Conservation (phyloP, 2,113 vertebrate species). For the Channa maculata region DNA sequence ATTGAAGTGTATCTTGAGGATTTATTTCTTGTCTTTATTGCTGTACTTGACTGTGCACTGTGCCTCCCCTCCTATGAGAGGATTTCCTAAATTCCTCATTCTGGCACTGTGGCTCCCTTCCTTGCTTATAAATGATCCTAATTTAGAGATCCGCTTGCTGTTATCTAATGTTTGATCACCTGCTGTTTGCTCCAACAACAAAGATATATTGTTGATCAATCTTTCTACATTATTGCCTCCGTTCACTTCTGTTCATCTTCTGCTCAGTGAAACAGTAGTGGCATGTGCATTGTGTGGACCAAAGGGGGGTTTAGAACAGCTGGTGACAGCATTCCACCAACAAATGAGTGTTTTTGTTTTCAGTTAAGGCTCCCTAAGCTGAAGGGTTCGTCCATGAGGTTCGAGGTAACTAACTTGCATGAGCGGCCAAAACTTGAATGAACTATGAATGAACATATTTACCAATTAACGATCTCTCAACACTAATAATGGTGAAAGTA, state of each 20-base stretch:
- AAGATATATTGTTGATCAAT: constrained; percentile 52
- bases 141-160: constrained; percentile 22
- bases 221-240: constrained; percentile 35
- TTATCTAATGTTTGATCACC: constrained; percentile 52
- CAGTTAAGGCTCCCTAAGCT: constrained; percentile 61
- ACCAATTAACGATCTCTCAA: constrained; percentile 10
- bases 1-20: no score
- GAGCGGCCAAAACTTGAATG: no score
- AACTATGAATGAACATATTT: not conserved
- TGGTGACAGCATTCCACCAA: constrained; percentile 58
- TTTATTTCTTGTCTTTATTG: no score
- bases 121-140: constrained; percentile 28
- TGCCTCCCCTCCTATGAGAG: no score
- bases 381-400: constrained; percentile 56
- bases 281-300: constrained; percentile 52
- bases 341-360: constrained; percentile 77
- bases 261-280: constrained; percentile 35
- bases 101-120: not conserved
- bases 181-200: constrained; percentile 23
- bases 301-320: constrained; percentile 61
- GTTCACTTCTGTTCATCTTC: constrained; percentile 32
- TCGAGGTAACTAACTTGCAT: constrained; percentile 35
- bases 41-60: no score
- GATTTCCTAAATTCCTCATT: no score
- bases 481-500: not conserved